These are phyloP conservation scores for Babyrousa celebensis DNA, from an alignment of 2,797 vertebrate genomes.

Conservation along the genomic window DNA sequence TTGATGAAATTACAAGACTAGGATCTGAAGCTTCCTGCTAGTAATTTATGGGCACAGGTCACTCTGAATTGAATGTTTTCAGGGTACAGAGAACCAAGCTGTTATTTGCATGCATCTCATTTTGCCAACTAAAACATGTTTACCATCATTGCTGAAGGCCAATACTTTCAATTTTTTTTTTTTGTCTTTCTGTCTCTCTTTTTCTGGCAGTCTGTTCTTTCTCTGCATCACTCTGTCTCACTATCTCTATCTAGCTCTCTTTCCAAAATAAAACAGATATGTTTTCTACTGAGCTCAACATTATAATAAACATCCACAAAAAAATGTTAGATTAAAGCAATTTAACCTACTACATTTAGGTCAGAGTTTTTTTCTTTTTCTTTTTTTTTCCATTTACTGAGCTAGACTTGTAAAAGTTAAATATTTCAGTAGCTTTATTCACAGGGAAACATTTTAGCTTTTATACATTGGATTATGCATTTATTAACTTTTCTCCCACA, in stretches of 20 bases:
- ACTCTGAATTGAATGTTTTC: constrained; percentile 91
- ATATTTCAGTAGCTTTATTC: constrained; percentile 81
- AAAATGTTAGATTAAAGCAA: constrained; percentile 88
- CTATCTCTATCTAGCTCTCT: not conserved
- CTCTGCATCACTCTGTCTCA: not conserved
- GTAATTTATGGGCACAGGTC: constrained; percentile 93
- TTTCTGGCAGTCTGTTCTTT: not conserved
- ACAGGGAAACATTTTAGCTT: constrained; percentile 73
- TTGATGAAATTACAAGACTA: constrained; percentile 93
- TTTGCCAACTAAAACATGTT: constrained; percentile 88
- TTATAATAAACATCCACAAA: constrained; percentile 83
- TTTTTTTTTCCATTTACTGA: no score
- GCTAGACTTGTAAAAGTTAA: constrained; percentile 68
- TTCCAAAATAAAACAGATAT: constrained; percentile 63
- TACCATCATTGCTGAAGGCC: constrained; percentile 86
- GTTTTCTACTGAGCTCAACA: constrained; percentile 79
- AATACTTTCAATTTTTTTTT: constrained; percentile 53
- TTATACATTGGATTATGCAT: constrained; percentile 66
- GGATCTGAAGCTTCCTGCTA: constrained; percentile 90
- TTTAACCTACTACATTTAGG: constrained; percentile 89
- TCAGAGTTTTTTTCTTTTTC: constrained; percentile 76
- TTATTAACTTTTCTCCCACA: constrained; percentile 73
- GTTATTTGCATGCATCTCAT: constrained; percentile 91
- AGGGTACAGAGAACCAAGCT: constrained; percentile 87
- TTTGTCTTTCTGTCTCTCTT: not conserved